Base-by-base conservation (phyloP, 2,113 vertebrate species). In the Lonchura striata region DNA sequence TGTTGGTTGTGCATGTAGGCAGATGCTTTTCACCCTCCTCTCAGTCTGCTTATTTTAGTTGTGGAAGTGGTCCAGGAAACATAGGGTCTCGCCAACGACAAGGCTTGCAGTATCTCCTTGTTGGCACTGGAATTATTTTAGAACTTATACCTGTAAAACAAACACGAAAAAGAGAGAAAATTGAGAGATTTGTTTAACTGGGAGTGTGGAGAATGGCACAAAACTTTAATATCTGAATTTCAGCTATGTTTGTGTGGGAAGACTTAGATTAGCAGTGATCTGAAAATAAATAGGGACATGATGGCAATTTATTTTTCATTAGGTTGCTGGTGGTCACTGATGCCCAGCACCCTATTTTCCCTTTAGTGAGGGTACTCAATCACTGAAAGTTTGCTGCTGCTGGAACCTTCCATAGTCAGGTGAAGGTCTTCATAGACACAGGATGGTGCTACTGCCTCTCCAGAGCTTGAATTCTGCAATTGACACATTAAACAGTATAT, bases 21-120 rank as follows among this genome's bases (percentile, higher is more conserved):
- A 90, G 92, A 50, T 61, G 53, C 21, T 68, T 65, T 88, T 72
- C 54, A 57, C 10, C 5, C 47, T 31, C 28, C 23, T 79, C 75
- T 61, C 39, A 25, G 24, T 42, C 46, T 69, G 27, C 78, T 97
- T 80, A 97, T 92, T 93, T 95, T 22, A 96, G 24, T 65, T n/a
- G 71, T 20, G 96, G 79, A 64, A 97, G 94, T 1, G 97, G 96
- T 59, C 95, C 96, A 64, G 91, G 0, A 63, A 7, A 2, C 4
- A 22, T 11, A 14, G 0, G 2, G 5, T 0, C 8, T n/a, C 0
- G 2, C 2, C 0, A 42, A 56, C 2, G 7, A 41, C 91, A 96
- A 70, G 41, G 66, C 27, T 31, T 96, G 91, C 96, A 96, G 47
- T 21, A 2, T 30, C 50, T 96, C 52, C 3, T 76, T 33, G 2